Evolutionary conservation across 2,888 invertebrate species (phyloP).

Genomic region (Leucophenga montana): DNA sequence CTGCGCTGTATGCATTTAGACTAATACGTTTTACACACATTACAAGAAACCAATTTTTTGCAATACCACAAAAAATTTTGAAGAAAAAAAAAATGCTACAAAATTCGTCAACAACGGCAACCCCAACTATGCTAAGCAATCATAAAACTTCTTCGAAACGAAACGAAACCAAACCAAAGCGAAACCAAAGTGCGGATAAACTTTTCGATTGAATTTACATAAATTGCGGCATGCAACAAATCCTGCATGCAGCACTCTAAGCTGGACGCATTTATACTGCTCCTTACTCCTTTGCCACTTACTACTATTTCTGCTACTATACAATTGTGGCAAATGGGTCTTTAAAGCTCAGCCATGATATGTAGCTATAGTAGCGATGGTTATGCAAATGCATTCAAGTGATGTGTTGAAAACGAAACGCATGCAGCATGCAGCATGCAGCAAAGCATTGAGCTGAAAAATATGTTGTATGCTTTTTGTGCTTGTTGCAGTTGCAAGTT

Average conservation of each 20-base stretch:
- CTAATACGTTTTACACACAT: conserved; percentile 21
- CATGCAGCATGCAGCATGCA: not conserved
- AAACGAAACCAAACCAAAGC: too few species aligned
- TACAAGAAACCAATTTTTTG: conserved; percentile 16
- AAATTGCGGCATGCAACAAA: conserved; percentile 53
- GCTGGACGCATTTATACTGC: not conserved
- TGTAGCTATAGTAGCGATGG: conserved; percentile 34
- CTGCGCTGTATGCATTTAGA: conserved; percentile 28
- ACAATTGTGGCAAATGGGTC: conserved; percentile 1
- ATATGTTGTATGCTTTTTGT: conserved; percentile 22
- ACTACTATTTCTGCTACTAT: conserved; percentile 17
- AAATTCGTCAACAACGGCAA: conserved; percentile 36
- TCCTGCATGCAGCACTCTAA: conserved; percentile 15
- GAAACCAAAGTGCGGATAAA: conserved; percentile 62
- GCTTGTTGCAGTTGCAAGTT: conserved; percentile 6
- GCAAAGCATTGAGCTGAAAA: not conserved
- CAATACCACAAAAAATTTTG: not conserved
- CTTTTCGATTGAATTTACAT: conserved; percentile 68
- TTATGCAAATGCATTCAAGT: conserved; percentile 57
- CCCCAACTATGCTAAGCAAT: conserved; percentile 46
- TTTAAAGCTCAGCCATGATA: conserved; percentile 35
- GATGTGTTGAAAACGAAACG: not conserved
- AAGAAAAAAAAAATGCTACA: conserved; percentile 6
- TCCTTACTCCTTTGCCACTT: not conserved
- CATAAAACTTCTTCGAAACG: conserved; percentile 42